Evolutionary conservation across 2,113 vertebrate species (phyloP), one percentile per base, ranked within the genome.

Genomic region (Mionectes macconnelli): DNA sequence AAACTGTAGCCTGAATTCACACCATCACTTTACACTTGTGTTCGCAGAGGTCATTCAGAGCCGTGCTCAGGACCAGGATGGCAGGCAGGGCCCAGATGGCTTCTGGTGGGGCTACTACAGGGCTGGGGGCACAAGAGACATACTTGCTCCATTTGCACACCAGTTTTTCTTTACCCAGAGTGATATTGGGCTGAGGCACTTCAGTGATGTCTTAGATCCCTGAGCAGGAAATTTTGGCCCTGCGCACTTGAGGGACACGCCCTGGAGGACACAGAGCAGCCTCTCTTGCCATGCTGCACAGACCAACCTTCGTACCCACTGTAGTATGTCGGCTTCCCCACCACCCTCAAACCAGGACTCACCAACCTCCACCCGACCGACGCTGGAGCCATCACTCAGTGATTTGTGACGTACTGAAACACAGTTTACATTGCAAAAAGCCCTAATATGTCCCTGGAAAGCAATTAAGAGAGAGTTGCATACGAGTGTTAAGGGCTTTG

Each of bases 401-500:
- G 92, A 96, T 97, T 94, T 95, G 89, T 86, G 89, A 94, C 66
- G 69, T 84, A 94, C 87, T 89, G 90, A 96, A 96, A 94, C 5
- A 6, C 49, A 87, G 77, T 95, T 95, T 95, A 91, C 89, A 90
- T 68, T 95, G 84, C 77, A 92, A 62, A 96, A 95, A 86, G 60
- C 82, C 67, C 76, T 79, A 91, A 92, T 21, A 74, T 9, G 31
- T 95, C 95, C 88, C 96, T 87, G 86, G 84, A 62, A 96, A 97
- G 89, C 80, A 87, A 87, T 89, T 91, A 84, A 69, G 87, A 39
- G 75, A 25, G 74, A 77, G 78, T 30, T 96, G 84, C 91, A 55
- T 57, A 33, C 3, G 82, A 82, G 86, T 10, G 27, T 33, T 81
- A 49, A 73, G 85, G 78, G 80, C 15, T 79, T 91, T 63, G 52